phyloP scores from a whole-genome alignment of 2,888 invertebrate species.

The Xanthorhoe spadicearia region DNA sequence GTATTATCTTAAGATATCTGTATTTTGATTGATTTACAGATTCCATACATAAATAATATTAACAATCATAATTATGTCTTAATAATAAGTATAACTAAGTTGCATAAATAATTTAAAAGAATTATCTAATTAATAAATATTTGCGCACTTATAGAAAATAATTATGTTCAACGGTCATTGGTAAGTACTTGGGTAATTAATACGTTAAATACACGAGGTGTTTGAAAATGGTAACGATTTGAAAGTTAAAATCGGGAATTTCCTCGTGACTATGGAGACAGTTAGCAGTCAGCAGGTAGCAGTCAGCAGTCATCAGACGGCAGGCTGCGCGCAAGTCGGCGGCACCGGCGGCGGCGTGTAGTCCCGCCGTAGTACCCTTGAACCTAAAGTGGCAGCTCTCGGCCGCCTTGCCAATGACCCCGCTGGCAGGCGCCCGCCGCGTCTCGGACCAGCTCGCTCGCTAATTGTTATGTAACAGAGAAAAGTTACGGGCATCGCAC shows the following conservation, averaged over 20 bases:
- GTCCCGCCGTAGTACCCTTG: conserved; percentile 79
- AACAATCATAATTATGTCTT: neutral
- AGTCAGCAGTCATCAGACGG: neutral
- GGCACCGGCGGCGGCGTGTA: conserved; percentile 61
- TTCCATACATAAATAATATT: neutral
- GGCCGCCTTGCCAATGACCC: conserved; percentile 86
- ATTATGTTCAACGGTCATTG: no score
- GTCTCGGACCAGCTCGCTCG: conserved; percentile 61
- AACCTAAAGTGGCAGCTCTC: conserved; percentile 85
- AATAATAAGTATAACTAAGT: neutral
- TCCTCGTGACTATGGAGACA: no score
- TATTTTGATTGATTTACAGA: neutral
- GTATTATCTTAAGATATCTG: neutral
- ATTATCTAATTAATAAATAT: neutral
- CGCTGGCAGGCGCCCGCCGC: conserved; percentile 82
- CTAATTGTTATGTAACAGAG: conserved; percentile 83
- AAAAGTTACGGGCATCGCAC: conserved; percentile 66
- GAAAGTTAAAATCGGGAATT: no score
- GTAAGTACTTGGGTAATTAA: no score
- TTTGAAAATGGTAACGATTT: no score
- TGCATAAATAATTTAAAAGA: neutral
- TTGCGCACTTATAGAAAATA: no score
- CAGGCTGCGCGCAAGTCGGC: neutral
- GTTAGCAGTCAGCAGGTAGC: no score
- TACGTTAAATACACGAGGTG: no score